A percentile compares a stretch with the other conserved stretches of the same genome.
phyloP scores from a whole-genome alignment of 1,140 invertebrate genomes.

The Drosophila malerkotliana region DNA sequence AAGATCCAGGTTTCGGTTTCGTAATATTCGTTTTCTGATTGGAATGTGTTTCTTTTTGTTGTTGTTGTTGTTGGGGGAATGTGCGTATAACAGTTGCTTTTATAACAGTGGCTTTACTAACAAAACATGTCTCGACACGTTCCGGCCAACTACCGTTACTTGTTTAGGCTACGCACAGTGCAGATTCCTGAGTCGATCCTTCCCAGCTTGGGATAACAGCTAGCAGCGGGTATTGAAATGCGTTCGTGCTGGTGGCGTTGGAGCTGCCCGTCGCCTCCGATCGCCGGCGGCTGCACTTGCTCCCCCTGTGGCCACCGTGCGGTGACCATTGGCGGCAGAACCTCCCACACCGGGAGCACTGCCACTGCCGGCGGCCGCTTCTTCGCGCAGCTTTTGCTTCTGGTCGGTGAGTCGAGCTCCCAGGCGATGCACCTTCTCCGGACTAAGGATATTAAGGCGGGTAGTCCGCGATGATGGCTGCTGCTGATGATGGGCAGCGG shows the following conservation, averaged over 20 bases:
- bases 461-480: slow-evolving; percentile 45
- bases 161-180: background rate
- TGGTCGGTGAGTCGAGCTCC: slow-evolving; percentile 76
- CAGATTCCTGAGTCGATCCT: slow-evolving; percentile 27
- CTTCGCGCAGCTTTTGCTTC: slow-evolving; percentile 71
- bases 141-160: slow-evolving; percentile 7
- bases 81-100: slow-evolving; percentile 23
- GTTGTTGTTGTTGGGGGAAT: slow-evolving; percentile 1
- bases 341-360: slow-evolving; percentile 18
- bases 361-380: slow-evolving; percentile 27
- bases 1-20: slow-evolving; percentile 14
- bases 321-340: slow-evolving; percentile 8
- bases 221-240: slow-evolving; percentile 74
- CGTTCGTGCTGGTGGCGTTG: slow-evolving; percentile 61
- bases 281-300: slow-evolving; percentile 21
- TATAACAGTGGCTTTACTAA: slow-evolving; percentile 29
- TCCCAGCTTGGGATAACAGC: background rate
- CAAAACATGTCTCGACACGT: background rate
- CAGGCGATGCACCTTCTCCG: slow-evolving; percentile 79
- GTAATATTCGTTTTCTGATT: slow-evolving; percentile 20
- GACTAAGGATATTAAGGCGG: slow-evolving; percentile 74
- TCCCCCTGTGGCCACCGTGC: background rate
- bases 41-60: slow-evolving; percentile 29
- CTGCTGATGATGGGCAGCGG: slow-evolving; percentile 32
- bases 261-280: slow-evolving; percentile 49